These are phyloP conservation scores for Yponomeuta cagnagella DNA, from an alignment of 2,888 invertebrate species.

Conservation along the genomic window DNA sequence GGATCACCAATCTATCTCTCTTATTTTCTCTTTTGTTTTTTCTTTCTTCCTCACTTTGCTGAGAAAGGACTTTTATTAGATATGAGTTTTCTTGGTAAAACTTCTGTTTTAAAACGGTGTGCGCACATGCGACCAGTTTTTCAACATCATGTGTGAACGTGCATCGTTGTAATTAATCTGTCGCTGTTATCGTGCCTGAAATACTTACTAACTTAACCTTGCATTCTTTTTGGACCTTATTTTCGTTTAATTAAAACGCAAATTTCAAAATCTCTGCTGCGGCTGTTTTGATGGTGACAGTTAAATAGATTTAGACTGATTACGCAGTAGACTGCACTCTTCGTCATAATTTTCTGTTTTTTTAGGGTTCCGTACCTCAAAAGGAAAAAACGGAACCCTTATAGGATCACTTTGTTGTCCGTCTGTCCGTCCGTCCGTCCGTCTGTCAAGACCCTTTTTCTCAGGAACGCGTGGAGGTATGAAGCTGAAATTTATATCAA, in stretches of 20 bases:
- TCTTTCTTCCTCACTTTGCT: too few species aligned
- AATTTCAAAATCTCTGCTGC: not conserved
- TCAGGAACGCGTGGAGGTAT: too few species aligned
- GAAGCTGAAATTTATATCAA: too few species aligned
- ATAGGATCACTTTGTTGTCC: too few species aligned
- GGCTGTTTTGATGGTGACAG: not conserved
- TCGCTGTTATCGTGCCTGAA: conserved; percentile 10
- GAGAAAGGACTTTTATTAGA: too few species aligned
- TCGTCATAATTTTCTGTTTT: conserved; percentile 1
- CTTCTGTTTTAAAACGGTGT: not conserved
- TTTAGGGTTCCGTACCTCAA: too few species aligned
- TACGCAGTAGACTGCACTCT: conserved; percentile 6
- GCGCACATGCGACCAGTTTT: conserved; percentile 33
- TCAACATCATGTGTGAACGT: conserved; percentile 36
- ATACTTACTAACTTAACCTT: conserved; percentile 7
- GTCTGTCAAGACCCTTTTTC: too few species aligned
- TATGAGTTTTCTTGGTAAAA: not conserved
- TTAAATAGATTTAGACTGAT: conserved; percentile 10
- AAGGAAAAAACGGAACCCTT: too few species aligned
- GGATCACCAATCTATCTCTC: too few species aligned
- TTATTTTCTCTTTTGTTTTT: too few species aligned
- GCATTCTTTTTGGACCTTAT: conserved; percentile 6
- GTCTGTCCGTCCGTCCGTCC: too few species aligned
- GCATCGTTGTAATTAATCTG: conserved; percentile 66
- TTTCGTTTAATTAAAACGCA: not conserved